Base-by-base conservation (phyloP, 2,888 invertebrate species). In the Diaperis boleti region DNA sequence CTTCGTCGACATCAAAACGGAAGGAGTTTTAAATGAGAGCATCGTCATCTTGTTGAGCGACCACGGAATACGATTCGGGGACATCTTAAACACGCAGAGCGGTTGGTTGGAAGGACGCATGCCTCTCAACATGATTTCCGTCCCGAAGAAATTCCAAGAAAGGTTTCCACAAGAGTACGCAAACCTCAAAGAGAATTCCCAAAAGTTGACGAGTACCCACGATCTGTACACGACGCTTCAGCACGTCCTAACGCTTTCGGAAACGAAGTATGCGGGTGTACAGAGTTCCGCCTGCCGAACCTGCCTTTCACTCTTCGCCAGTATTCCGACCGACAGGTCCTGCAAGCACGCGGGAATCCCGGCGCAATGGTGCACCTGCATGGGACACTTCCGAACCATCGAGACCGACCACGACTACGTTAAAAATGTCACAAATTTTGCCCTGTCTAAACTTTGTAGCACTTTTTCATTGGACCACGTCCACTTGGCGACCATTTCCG, bases 191-290 rank as follows among this genome's bases (percentile, higher is more conserved):
- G 73, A 82, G 0, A 94, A 94, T 76, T 86, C 86, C 45, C 85
- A 87, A 67, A 85, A 88, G 41, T 80, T 94, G 49, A 87, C 90
- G 0, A 91, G 90, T 8, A 92, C 93, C 0, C 93, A 88, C 71
- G 94, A 94, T 74, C 76, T 94, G 1, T 88, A 91, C 74, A 85
- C 89, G 79, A 93, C 92, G 0, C 78, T 93, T 0, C 82, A 88
- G 44, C 87, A 92, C 62, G 29, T 59, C 31, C 81, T 92, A 4
- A 75, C 79, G 7, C 70, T 88, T 22, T 85, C 87, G 0, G 83
- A 84, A 0, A 68, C 78, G 10, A 73, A 69, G 37, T 74, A 77
- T 61, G 63, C 66, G 8, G 35, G 69, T 0, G 74, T 76, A 41
- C 59, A 62, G 6, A 84, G 87, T 45, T 76, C 79, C 44, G 86